Conservation (phyloP, 2,888 invertebrate genomes). For the Drepanosiphum platanoidis region DNA sequence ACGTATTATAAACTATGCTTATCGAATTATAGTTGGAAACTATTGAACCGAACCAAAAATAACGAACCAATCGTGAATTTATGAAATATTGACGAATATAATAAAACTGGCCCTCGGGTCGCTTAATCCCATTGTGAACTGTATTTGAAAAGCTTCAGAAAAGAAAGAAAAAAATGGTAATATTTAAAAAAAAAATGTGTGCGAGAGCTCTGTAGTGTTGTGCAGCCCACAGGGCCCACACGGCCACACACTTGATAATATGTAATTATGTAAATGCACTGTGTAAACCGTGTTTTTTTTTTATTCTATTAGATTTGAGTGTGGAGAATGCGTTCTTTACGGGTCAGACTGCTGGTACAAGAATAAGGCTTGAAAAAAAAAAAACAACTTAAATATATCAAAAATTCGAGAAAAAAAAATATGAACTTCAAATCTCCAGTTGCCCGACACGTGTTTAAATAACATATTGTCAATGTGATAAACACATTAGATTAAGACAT, state of each 20-base stretch:
- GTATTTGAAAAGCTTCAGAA: too few relatives aligned
- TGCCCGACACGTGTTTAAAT: conserved; percentile 5
- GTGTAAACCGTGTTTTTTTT: neutral
- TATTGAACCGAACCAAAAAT: too few relatives aligned
- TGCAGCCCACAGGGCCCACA: neutral
- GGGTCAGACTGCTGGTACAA: neutral
- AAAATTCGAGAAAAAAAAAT: neutral
- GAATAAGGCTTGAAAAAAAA: neutral
- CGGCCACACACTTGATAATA: neutral
- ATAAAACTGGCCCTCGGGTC: too few relatives aligned
- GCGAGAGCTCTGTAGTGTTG: neutral
- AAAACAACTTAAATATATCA: neutral
- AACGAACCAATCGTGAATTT: too few relatives aligned
- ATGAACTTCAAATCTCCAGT: conserved; percentile 4
- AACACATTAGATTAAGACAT: neutral
- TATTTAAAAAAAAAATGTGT: too few relatives aligned
- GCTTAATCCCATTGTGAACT: too few relatives aligned
- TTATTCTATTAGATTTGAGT: neutral
- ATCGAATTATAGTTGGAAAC: neutral
- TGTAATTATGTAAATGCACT: neutral
- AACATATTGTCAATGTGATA: neutral
- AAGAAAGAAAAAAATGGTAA: too few relatives aligned
- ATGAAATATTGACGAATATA: too few relatives aligned
- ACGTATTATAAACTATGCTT: neutral
- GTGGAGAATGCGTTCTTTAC: neutral